Evolutionary conservation across 1,140 invertebrate genomes (phyloP).

Genomic region (Centruroides sculpturatus): DNA sequence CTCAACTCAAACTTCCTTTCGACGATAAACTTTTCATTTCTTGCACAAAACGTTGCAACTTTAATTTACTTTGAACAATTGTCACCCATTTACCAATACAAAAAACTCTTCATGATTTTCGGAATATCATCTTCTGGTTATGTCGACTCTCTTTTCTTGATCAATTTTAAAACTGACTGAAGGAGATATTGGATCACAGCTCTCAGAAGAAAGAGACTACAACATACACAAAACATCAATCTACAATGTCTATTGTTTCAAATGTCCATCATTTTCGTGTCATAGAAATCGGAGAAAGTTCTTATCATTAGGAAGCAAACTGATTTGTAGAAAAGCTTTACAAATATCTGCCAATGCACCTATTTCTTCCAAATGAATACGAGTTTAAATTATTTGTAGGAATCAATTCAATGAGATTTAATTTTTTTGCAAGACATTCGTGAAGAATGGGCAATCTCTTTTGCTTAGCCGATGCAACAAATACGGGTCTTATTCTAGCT

Average conservation of each 20-base stretch:
- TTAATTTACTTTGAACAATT: background rate
- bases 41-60: slow-evolving; percentile 1
- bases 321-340: slow-evolving; percentile 16
- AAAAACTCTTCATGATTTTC: background rate
- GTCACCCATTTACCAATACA: background rate
- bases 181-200: too few species aligned
- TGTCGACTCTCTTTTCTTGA: background rate
- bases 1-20: background rate
- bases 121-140: background rate
- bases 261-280: too few species aligned
- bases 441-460: slow-evolving; percentile 3
- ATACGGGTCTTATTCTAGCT: slow-evolving; percentile 9
- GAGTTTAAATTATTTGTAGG: slow-evolving; percentile 22
- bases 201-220: too few species aligned
- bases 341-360: slow-evolving; percentile 1
- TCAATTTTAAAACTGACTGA: too few species aligned
- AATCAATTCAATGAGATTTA: slow-evolving; percentile 5
- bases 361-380: slow-evolving; percentile 6
- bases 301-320: background rate
- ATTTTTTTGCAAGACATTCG: slow-evolving; percentile 5
- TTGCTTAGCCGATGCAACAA: slow-evolving; percentile 3
- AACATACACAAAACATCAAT: too few species aligned
- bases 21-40: background rate
- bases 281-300: too few species aligned
- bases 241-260: too few species aligned